Evolutionary conservation across 2,113 vertebrate species (phyloP).

Genomic region (Grammomys dolichurus): DNA sequence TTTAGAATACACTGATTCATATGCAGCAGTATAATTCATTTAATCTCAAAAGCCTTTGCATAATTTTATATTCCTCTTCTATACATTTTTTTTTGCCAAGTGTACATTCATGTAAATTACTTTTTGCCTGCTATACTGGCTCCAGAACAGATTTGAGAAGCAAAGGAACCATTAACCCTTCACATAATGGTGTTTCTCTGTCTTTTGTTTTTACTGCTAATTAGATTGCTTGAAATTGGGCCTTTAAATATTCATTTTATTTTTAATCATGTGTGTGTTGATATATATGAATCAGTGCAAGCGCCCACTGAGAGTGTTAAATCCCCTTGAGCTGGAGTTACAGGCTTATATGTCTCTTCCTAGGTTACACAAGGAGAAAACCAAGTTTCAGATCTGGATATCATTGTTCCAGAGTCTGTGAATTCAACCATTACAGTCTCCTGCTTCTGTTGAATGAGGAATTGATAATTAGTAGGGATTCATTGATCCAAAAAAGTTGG

Average conservation of each 20-base stretch:
- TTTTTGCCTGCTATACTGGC: slow-evolving; percentile 27
- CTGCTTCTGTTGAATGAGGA: neutral
- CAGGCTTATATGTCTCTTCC: neutral
- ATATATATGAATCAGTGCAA: neutral
- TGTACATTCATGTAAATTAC: slow-evolving; percentile 67
- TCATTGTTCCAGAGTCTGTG: neutral
- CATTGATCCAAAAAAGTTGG: neutral
- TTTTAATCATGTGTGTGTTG: neutral
- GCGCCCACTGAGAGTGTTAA: neutral
- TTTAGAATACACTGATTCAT: slow-evolving; percentile 67
- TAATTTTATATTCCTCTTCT: slow-evolving; percentile 75
- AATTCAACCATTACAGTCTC: neutral
- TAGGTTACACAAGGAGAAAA: neutral
- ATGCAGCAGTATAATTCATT: slow-evolving; percentile 74
- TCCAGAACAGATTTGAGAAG: slow-evolving; percentile 68
- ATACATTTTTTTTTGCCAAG: slow-evolving; percentile 61
- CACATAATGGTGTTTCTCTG: neutral
- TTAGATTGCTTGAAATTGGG: neutral
- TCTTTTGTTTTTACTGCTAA: slow-evolving; percentile 28
- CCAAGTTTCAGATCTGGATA: neutral
- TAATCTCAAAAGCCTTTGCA: slow-evolving; percentile 74
- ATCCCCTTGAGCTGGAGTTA: neutral
- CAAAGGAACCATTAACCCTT: slow-evolving; percentile 54
- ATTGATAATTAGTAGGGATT: neutral
- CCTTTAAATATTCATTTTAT: neutral